A percentile compares a stretch with the other conserved stretches of the same genome.
phyloP scores from a whole-genome alignment of 2,888 invertebrate genomes.

The Leptopterna dolabrata region DNA sequence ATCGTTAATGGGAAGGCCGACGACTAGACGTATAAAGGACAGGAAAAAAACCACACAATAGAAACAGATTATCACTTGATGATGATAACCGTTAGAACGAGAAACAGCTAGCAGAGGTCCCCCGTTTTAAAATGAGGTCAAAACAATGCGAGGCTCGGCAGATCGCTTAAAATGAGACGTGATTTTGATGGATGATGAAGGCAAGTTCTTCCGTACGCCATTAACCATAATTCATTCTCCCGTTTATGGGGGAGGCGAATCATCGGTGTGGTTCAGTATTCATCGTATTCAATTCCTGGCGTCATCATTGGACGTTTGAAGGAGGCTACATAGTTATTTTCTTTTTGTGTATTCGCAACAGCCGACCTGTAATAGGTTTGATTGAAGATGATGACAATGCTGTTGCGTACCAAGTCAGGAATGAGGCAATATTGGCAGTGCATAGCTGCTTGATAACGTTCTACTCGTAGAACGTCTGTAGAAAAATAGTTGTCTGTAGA shows the following conservation, averaged over 20 bases:
- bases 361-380: neutral
- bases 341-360: neutral
- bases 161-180: neutral
- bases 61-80: neutral
- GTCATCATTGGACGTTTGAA: neutral
- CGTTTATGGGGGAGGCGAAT: neutral
- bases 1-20: too few species aligned
- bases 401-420: neutral
- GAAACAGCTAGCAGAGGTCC: too few species aligned
- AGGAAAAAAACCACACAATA: neutral
- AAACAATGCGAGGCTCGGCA: neutral
- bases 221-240: neutral
- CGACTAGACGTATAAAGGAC: neutral
- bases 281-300: neutral
- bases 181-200: neutral
- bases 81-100: neutral
- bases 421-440: neutral
- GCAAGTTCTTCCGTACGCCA: neutral
- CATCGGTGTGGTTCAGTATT: neutral
- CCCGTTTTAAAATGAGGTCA: neutral
- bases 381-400: neutral
- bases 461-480: too few species aligned
- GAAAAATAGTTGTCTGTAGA: too few species aligned
- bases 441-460: too few species aligned
- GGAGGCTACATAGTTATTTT: neutral